These are phyloP conservation scores for Cololabis saira DNA, from an alignment of 2,113 vertebrate genomes.

Conservation along the genomic window DNA sequence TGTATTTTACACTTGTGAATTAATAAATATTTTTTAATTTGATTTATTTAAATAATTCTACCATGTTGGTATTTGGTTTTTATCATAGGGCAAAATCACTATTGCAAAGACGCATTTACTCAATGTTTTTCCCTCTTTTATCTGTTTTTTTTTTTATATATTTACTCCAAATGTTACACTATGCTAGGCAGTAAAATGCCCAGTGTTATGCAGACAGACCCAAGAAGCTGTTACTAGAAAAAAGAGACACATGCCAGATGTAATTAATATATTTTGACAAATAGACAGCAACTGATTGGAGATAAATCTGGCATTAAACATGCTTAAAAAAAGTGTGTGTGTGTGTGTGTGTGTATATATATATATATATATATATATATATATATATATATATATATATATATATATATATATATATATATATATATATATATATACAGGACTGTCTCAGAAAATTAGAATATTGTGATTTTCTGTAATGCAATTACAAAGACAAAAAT, in stretches of 20 bases:
- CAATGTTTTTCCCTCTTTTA: too few relatives aligned
- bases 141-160: neutral
- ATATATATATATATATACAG: too few relatives aligned
- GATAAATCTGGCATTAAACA: neutral
- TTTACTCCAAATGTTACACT: neutral
- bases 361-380: too few relatives aligned
- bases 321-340: neutral
- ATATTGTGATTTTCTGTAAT: too few relatives aligned
- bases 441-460: too few relatives aligned
- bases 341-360: too few relatives aligned
- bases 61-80: too few relatives aligned
- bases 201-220: constrained; percentile 21
- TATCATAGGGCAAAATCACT: too few relatives aligned
- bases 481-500: too few relatives aligned
- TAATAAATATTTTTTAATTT: constrained; percentile 62
- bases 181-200: neutral
- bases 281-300: neutral
- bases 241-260: constrained; percentile 21
- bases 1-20: constrained; percentile 52
- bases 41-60: constrained; percentile 33
- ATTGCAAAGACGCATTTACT: too few relatives aligned
- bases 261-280: constrained; percentile 30
- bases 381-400: too few relatives aligned
- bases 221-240: constrained; percentile 1
- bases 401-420: too few relatives aligned